Evolutionary conservation across 2,888 invertebrate species (phyloP).

Genomic region (Clivina fossor): DNA sequence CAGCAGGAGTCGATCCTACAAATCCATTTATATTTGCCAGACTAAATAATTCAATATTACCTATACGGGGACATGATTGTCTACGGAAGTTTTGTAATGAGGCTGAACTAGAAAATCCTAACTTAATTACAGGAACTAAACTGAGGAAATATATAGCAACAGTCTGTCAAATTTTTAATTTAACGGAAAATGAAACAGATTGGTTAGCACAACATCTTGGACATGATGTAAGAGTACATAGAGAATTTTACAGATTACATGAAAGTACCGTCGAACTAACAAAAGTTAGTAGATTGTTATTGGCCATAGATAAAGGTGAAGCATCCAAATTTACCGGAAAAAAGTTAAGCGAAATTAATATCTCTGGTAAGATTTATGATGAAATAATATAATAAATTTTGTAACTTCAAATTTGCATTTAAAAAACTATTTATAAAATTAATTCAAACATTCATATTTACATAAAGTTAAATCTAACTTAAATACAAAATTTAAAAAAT

Average conservation of each 20-base stretch:
- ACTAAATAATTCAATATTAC: constrained; percentile 8
- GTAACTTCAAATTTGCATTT: too few species aligned
- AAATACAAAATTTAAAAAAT: too few species aligned
- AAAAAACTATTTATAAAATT: too few species aligned
- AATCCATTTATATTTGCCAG: constrained; percentile 36
- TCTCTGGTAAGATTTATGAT: constrained; percentile 21
- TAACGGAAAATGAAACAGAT: constrained; percentile 41
- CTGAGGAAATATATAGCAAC: constrained; percentile 43
- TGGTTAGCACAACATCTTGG: constrained; percentile 43
- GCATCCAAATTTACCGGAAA: constrained; percentile 36
- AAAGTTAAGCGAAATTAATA: constrained; percentile 34
- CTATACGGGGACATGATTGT: constrained; percentile 36
- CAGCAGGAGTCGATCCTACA: neutral
- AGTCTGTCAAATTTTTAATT: constrained; percentile 42
- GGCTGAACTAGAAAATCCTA: constrained; percentile 33
- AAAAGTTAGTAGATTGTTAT: constrained; percentile 41
- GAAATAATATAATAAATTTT: too few species aligned
- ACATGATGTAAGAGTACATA: constrained; percentile 41
- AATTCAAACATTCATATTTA: too few species aligned
- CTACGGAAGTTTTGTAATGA: constrained; percentile 31
- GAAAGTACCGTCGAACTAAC: constrained; percentile 41
- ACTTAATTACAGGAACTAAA: constrained; percentile 40
- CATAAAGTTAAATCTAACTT: too few species aligned
- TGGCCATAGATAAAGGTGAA: constrained; percentile 40
- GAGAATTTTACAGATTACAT: constrained; percentile 43